Evolutionary conservation across 2,113 vertebrate genomes (phyloP).

Genomic region (Aleadryas rufinucha): DNA sequence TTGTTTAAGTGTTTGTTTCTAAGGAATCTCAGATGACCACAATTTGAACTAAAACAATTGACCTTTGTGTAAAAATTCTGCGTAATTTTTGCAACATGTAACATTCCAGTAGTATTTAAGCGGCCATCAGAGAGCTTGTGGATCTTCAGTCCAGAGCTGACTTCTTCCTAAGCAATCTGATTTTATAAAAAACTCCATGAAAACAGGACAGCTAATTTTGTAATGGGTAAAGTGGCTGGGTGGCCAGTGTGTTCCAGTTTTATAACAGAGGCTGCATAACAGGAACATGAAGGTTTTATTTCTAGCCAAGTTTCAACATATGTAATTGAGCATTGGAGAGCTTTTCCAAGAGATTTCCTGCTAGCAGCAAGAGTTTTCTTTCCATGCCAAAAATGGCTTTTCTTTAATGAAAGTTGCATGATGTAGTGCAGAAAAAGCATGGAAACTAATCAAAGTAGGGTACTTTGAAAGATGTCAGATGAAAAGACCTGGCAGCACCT

Average conservation of each 20-base stretch:
- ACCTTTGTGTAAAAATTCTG: neutral
- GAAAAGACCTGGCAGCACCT: neutral
- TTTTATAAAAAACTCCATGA: neutral
- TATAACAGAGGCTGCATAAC: neutral
- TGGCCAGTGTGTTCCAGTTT: neutral
- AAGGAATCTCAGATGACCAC: neutral
- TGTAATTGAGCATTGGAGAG: neutral
- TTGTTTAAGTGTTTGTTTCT: neutral
- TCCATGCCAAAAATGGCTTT: conserved; percentile 3
- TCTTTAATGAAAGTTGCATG: conserved; percentile 15
- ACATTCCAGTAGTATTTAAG: neutral
- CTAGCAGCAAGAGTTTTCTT: neutral
- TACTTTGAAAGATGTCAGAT: neutral
- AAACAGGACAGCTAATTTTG: neutral
- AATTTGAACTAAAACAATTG: neutral
- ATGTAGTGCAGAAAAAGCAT: neutral
- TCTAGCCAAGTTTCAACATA: neutral
- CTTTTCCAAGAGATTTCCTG: neutral
- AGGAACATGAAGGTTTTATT: neutral
- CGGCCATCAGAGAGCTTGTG: neutral
- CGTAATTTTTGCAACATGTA: neutral
- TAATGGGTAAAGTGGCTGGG: neutral
- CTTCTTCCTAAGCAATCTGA: neutral
- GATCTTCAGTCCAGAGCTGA: neutral
- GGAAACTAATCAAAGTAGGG: conserved; percentile 14